A percentile compares a stretch with the other conserved stretches of the same genome.
Evolutionary conservation across 2,797 vertebrate genomes (phyloP).

Genomic region (Xenopus petersii): DNA sequence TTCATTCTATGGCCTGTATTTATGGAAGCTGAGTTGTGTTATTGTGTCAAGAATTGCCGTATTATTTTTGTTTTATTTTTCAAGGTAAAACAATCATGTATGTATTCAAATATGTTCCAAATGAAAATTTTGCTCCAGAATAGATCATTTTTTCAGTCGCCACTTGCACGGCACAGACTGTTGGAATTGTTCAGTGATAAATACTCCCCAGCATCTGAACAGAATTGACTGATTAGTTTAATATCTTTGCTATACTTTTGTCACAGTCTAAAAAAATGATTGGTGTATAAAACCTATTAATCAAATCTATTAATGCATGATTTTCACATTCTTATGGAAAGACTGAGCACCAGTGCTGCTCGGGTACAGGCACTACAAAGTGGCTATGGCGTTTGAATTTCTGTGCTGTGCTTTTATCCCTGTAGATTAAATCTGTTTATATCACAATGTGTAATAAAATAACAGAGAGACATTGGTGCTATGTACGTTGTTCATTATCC

Average conservation of each 20-base stretch:
- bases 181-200: constrained; percentile 24
- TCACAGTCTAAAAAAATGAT: constrained; percentile 26
- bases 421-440: background rate
- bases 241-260: constrained; percentile 37
- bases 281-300: constrained; percentile 36
- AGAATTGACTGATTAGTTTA: constrained; percentile 45
- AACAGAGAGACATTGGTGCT: too few relatives aligned
- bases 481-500: too few relatives aligned
- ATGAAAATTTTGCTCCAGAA: background rate
- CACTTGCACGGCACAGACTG: background rate
- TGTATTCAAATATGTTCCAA: constrained; percentile 1
- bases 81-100: background rate
- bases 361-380: background rate
- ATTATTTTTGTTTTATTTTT: background rate
- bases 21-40: background rate
- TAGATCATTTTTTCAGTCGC: constrained; percentile 6
- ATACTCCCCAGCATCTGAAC: constrained; percentile 26
- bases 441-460: background rate
- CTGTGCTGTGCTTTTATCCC: background rate
- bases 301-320: constrained; percentile 26
- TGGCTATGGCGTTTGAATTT: background rate
- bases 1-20: background rate
- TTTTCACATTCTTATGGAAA: constrained; percentile 18
- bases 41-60: background rate
- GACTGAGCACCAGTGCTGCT: background rate